Evolutionary conservation across 2,888 invertebrate species (phyloP).

Genomic region (Boloria selene): DNA sequence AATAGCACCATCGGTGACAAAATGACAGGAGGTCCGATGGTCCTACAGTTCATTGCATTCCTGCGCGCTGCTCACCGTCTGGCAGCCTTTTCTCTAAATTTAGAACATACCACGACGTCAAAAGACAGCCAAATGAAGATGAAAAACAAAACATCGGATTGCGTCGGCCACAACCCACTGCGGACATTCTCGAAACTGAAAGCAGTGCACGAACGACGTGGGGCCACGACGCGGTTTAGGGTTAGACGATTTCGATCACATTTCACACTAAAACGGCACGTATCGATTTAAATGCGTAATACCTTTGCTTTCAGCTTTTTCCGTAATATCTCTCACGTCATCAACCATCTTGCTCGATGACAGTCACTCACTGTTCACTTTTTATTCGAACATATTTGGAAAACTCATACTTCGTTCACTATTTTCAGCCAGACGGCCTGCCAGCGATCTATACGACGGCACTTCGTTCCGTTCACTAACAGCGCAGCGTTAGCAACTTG

Average conservation of each 20-base stretch:
- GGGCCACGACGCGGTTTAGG: constrained; percentile 81
- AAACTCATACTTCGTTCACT: constrained; percentile 82
- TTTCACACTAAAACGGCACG: constrained; percentile 75
- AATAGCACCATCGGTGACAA: constrained; percentile 41
- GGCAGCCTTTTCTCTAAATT: constrained; percentile 72
- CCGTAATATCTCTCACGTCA: constrained; percentile 80
- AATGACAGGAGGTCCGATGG: constrained; percentile 47
- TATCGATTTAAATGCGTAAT: constrained; percentile 72
- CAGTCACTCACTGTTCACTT: constrained; percentile 80
- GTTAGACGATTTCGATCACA: constrained; percentile 78
- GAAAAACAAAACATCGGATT: constrained; percentile 76
- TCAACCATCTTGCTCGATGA: constrained; percentile 82
- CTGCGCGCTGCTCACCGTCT: constrained; percentile 65
- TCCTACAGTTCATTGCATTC: constrained; percentile 57
- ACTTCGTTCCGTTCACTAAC: constrained; percentile 80
- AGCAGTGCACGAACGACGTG: constrained; percentile 76
- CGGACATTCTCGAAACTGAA: constrained; percentile 78
- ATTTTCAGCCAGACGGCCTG: constrained; percentile 78
- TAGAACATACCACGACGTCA: constrained; percentile 79
- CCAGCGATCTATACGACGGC: constrained; percentile 79
- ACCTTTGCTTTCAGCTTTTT: constrained; percentile 81
- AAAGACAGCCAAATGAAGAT: constrained; percentile 75
- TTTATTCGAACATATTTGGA: constrained; percentile 82
- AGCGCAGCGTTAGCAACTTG: too few relatives aligned
- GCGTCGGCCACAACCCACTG: constrained; percentile 65